Conservation (phyloP, 2,113 vertebrate species). For the Chionis minor region DNA sequence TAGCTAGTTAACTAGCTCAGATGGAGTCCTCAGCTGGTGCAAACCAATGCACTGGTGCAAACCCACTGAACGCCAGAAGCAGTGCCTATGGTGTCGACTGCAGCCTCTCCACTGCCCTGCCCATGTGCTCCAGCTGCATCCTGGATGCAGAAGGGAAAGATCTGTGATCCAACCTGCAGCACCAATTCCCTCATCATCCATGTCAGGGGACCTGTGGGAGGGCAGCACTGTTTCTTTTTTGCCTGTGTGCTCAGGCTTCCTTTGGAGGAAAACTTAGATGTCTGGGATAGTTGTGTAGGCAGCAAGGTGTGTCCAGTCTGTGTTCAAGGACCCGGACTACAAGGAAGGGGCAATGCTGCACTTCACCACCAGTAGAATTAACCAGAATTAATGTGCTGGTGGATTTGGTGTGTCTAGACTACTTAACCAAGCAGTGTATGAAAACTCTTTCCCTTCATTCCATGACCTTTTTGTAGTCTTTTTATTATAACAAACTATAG, state of each 20-base stretch:
- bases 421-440: neutral
- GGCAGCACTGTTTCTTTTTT: accelerated
- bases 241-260: neutral
- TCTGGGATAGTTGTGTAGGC: neutral
- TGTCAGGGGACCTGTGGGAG: neutral
- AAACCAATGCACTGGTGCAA: neutral
- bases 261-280: neutral
- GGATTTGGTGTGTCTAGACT: neutral
- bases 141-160: neutral
- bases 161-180: too few species aligned
- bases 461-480: neutral
- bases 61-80: neutral
- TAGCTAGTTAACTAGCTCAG: neutral
- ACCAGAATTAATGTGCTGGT: neutral
- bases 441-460: neutral
- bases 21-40: neutral
- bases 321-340: neutral
- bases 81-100: accelerated
- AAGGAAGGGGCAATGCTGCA: neutral
- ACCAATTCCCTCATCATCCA: neutral
- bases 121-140: accelerated
- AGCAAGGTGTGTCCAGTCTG: neutral
- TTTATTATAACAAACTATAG: neutral
- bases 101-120: neutral
- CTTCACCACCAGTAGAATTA: neutral